Conservation (phyloP, 2,113 vertebrate genomes). For the Protobothrops mucrosquamatus region DNA sequence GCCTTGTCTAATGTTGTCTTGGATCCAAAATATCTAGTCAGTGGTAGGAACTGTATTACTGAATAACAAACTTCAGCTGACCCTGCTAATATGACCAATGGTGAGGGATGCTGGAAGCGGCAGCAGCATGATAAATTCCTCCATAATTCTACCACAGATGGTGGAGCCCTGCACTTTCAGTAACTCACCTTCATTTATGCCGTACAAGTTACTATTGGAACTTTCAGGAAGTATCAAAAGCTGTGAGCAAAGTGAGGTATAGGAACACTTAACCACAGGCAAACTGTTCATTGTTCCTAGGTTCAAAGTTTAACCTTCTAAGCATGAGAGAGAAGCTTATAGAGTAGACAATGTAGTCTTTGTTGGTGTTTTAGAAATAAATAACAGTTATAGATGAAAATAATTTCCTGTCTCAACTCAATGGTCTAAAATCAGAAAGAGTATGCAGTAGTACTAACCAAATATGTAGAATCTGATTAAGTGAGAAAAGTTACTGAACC, state of each 20-base stretch:
- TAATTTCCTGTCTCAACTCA: neutral
- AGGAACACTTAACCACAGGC: neutral
- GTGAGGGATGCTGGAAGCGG: neutral
- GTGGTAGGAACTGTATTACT: neutral
- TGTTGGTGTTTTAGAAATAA: neutral
- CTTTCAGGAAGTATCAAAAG: neutral
- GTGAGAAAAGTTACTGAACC: neutral
- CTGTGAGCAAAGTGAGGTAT: neutral
- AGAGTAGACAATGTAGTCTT: neutral
- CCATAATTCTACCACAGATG: neutral
- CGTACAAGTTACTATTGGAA: neutral
- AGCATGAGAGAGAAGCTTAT: too few relatives aligned
- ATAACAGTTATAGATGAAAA: neutral
- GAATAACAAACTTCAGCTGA: neutral
- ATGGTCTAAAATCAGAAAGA: neutral
- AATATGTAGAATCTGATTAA: neutral
- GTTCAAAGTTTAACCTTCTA: neutral
- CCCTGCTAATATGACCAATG: neutral
- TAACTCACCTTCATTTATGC: neutral
- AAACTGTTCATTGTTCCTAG: neutral
- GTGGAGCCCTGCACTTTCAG: neutral
- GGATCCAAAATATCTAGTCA: neutral
- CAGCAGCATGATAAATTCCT: neutral
- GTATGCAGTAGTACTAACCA: neutral
- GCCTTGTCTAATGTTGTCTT: neutral